Percentiles rank a stretch among this genome's conserved stretches.
Evolutionary conservation across 2,888 invertebrate species (phyloP).

Genomic region (Maniola hyperantus): DNA sequence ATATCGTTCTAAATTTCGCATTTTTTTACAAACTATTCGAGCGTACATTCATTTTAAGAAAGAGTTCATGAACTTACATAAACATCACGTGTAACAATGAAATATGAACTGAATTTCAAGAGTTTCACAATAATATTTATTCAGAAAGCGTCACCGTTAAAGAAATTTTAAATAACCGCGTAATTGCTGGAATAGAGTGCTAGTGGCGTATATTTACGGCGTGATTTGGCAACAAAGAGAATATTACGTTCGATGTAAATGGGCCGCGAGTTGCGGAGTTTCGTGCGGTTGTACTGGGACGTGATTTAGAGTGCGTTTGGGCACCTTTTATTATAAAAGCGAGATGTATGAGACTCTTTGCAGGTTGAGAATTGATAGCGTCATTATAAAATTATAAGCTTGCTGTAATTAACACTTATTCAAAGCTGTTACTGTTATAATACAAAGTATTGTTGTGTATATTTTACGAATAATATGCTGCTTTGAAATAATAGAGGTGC

Average conservation of each 20-base stretch:
- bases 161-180: constrained; percentile 48
- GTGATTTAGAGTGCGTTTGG: constrained; percentile 33
- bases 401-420: too few relatives aligned
- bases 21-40: too few relatives aligned
- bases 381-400: constrained; percentile 16
- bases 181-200: constrained; percentile 50
- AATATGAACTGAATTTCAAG: constrained; percentile 5
- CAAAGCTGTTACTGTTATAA: too few relatives aligned
- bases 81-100: not conserved
- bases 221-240: constrained; percentile 44
- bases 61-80: not conserved
- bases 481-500: not conserved
- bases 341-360: constrained; percentile 12
- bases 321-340: constrained; percentile 20
- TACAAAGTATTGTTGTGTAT: too few relatives aligned
- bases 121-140: not conserved
- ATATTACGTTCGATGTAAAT: constrained; percentile 46
- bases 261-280: constrained; percentile 40
- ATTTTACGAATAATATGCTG: too few relatives aligned
- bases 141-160: constrained; percentile 28
- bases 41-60: not conserved
- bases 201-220: constrained; percentile 52
- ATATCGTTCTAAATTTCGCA: too few relatives aligned
- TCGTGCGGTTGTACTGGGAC: constrained; percentile 32
- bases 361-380: constrained; percentile 7